A percentile compares a stretch with the other conserved stretches of the same genome.
These are phyloP conservation scores for Ophthalmotilapia sp. DNA, from an alignment of 2,113 vertebrate species.

Conservation along the genomic window DNA sequence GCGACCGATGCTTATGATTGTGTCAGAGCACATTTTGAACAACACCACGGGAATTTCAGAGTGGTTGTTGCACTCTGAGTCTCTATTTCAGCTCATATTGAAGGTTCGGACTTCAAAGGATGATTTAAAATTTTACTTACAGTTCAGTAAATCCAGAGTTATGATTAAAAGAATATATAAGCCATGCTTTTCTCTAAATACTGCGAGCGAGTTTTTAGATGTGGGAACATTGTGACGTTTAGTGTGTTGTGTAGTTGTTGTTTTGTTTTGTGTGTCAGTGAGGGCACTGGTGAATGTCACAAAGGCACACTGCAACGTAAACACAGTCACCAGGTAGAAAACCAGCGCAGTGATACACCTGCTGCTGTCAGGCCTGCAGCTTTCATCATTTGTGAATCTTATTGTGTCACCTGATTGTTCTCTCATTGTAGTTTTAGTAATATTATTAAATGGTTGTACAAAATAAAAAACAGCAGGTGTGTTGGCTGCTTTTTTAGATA, in stretches of 20 bases:
- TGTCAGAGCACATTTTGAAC: no score
- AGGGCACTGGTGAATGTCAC: neutral
- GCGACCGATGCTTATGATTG: no score
- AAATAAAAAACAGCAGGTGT: neutral
- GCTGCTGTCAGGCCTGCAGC: neutral
- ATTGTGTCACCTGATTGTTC: neutral
- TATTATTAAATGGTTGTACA: neutral
- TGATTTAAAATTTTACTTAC: neutral
- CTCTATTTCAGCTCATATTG: neutral
- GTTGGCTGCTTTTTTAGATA: neutral
- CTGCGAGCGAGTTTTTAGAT: neutral
- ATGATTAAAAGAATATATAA: neutral
- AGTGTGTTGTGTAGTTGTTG: neutral
- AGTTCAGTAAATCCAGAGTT: neutral
- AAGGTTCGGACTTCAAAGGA: neutral
- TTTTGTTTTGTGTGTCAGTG: neutral
- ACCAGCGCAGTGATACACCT: neutral
- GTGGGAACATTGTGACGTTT: neutral
- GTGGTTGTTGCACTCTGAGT: no score
- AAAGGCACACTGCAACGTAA: rapidly evolving
- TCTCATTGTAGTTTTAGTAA: neutral
- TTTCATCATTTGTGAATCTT: neutral
- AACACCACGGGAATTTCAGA: no score
- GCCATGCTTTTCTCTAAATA: neutral
- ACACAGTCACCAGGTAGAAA: neutral